Base-by-base conservation (phyloP, 2,888 invertebrate species). In the Furcula furcula region DNA sequence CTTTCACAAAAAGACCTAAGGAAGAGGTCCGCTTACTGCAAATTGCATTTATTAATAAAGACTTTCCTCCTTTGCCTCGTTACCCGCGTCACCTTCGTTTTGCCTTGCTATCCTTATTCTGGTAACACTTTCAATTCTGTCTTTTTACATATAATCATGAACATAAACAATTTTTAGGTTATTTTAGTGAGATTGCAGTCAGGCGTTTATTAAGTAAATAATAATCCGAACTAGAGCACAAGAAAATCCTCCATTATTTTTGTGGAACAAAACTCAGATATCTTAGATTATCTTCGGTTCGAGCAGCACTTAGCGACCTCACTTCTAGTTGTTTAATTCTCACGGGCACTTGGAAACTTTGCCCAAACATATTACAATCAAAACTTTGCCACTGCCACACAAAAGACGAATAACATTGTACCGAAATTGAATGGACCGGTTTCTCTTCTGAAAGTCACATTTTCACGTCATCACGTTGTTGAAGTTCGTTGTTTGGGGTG, bases 271-370 rank as follows among this genome's bases (percentile, higher is more conserved):
- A 31, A 41, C 56, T 46, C 46, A 51, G 41, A 29, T 28, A 31
- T 39, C 56, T 46, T 46, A 51, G 41, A 29, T 28, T 28, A 36
- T 9, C 37, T 41, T 29, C 31, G 36, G 39, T 51, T 37, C 33
- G 34, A 11, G 15, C 19, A 40, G 34, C 40, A 35, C 40, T 44
- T 36, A 49, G 26, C 40, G 25, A 27, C 25, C 19, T 7, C 20
- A 33, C 40, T 48, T 32, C 34, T 29, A 36, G 36, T 48, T 21
- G 23, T 26, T 37, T 36, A 27, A 50, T 28, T 28, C 26, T 40
- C 37, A 31, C 12, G 19, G 14, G 13, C 15, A 29, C 20, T 46
- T 27, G 20, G 10, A n/a, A 39, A 37, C 41, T 33, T 45, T 36
- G 32, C 21, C 18, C 11, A 22, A 36, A 54, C 40, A 31, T 39